Evolutionary conservation across 2,888 invertebrate genomes (phyloP), one percentile per base, ranked within the genome.

Genomic region (Tinea pellionella): DNA sequence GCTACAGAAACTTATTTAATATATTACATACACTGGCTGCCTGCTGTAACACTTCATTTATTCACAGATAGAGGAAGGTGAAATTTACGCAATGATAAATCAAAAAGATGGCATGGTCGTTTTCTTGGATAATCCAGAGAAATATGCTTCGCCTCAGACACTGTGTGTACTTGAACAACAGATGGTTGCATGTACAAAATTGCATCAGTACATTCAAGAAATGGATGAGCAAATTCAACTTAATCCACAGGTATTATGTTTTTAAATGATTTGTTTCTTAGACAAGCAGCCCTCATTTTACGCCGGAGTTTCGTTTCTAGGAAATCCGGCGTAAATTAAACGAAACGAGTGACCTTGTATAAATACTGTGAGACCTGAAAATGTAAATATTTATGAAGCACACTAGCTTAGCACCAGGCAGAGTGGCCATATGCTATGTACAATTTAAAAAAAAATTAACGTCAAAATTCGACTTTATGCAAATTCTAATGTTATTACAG

Each of bases 71-170:
- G 97, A 97, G 85, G 96, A 97, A 76, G 95, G 96, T 60, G 97
- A 98, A 88, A 98, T 99, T 68, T 97, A 94, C 86, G 98, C 98
- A 24, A 95, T 95, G 70, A 98, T 99, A 66, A 97, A 98, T 86
- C 96, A 98, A 85, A 96, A 96, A 79, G 98, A 98, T 83, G 98
- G 98, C 12, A 98, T 98, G 98, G 98, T 99, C 13, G 91, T 96
- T 60, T 99, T 99, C 77, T 92, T 96, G 67, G 98, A 98, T 72
- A 96, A 96, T 78, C 97, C 97, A 9, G 97, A 98, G 75, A 97
- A 96, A 77, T 98, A 95, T 77, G 95, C 96, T 69, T 95, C 96
- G 63, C 94, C 96, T 0, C 91, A 92, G 70, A 97, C 97, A 85
- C 89, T 98, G 70, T 92, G 93, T 69, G 91, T 93, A 64, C 83